Evolutionary conservation across 2,888 invertebrate genomes (phyloP).

Genomic region (Horisme vitalbata): DNA sequence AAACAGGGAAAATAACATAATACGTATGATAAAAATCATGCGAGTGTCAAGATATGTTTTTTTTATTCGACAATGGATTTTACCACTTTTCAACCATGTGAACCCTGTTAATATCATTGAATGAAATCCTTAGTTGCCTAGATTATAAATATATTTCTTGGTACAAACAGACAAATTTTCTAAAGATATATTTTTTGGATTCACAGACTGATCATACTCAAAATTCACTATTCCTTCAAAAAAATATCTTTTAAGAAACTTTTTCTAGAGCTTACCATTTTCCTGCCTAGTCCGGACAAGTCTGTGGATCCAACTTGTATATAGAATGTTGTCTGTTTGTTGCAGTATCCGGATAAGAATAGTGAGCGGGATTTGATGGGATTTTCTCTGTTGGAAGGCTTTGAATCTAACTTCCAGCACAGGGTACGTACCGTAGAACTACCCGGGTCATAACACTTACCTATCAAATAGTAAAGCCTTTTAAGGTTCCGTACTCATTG

Average conservation of each 20-base stretch:
- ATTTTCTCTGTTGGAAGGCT: slow-evolving; percentile 21
- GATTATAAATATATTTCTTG: too few relatives aligned
- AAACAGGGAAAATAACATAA: too few relatives aligned
- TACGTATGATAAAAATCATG: too few relatives aligned
- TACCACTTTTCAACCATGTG: too few relatives aligned
- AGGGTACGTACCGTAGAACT: slow-evolving; percentile 26
- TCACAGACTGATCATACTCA: slow-evolving; percentile 12
- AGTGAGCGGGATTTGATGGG: slow-evolving; percentile 24
- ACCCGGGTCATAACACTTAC: too few relatives aligned
- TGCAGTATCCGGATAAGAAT: slow-evolving; percentile 21
- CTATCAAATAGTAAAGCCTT: too few relatives aligned
- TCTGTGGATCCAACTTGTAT: slow-evolving; percentile 19
- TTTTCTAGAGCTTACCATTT: slow-evolving; percentile 4
- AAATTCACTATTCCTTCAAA: slow-evolving; percentile 15
- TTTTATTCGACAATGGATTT: too few relatives aligned
- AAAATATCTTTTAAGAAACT: slow-evolving; percentile 25
- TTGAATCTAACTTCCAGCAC: slow-evolving; percentile 22
- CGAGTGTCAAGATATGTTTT: too few relatives aligned
- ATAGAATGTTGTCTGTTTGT: slow-evolving; percentile 27
- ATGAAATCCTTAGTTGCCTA: too few relatives aligned
- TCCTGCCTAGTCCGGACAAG: not conserved
- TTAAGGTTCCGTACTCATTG: too few relatives aligned
- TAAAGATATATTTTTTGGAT: slow-evolving; percentile 26
- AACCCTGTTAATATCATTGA: too few relatives aligned
- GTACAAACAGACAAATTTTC: slow-evolving; percentile 23